Base-by-base conservation (phyloP, 2,113 vertebrate genomes). In the Anhinga rufa region DNA sequence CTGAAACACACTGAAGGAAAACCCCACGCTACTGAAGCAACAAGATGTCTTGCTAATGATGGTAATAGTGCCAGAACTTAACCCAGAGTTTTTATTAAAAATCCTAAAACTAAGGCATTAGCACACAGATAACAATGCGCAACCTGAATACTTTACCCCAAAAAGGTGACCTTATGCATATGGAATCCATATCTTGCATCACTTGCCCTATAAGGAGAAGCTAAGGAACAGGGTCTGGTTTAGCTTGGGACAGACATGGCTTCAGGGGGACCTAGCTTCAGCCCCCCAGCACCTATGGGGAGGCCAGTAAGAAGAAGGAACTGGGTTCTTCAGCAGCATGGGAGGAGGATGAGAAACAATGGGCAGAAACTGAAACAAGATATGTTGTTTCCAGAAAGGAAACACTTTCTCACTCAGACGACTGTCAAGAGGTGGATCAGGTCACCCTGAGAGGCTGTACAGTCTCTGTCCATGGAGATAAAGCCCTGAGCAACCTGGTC, bases 41-140 rank as follows among this genome's bases (percentile, higher is more conserved):
- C 4, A 44, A 13, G 9, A 8, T 60, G 7, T 34, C n/a, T 70
- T 79, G 49, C n/a, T 86, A 72, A 64, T 40, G 25, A 55, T 1
- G 72, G 9, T 34, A 81, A 81, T 5, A 21, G 31, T 12, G 16
- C 6, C 40, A 82, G 48, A 82, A 60, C 21, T 58, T 46, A 85
- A 44, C 19, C 3, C 2, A 3, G 31, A 82, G 25, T 3, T 74
- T 80, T 84, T 38, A 68, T 16, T 55, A 46, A 81, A 80, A 66
- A 29, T 38, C 69, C 19, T 66, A 48, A 8, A 42, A 25, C 10
- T 48, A n/a, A 55, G 22, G 17, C 18, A 58, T 17, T 55, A 40
- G 20, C 26, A 69, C 19, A 55, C 25, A 65, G n/a, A 52, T 9
- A n/a, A 6, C 29, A 89, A 42, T 0, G 0, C 31, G n/a, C 19